Conservation (phyloP, 2,797 vertebrate genomes). For the Bucorvus abyssinicus region DNA sequence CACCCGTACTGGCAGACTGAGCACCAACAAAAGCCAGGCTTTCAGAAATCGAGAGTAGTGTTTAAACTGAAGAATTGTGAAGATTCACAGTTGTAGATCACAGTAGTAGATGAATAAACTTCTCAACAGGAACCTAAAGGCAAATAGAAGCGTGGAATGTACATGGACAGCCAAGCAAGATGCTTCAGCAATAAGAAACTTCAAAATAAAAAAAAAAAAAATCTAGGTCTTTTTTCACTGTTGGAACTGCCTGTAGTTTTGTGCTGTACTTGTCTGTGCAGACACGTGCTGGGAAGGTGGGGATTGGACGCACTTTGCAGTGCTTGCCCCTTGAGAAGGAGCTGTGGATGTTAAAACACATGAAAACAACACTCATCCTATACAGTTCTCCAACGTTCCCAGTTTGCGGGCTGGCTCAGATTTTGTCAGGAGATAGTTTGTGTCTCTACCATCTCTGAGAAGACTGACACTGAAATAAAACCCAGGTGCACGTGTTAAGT, state of each 20-base stretch:
- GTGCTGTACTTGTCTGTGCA: not conserved
- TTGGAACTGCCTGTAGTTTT: not conserved
- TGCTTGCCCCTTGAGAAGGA: not conserved
- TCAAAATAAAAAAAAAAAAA: not conserved
- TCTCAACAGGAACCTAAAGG: not conserved
- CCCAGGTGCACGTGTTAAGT: not conserved
- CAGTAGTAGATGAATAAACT: not conserved
- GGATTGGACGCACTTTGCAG: not conserved
- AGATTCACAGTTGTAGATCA: not conserved
- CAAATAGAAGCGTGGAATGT: not conserved
- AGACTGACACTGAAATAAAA: slow-evolving; percentile 15
- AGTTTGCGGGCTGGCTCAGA: not conserved
- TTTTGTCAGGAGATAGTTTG: not conserved
- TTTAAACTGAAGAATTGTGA: not conserved
- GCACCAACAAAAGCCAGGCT: not conserved
- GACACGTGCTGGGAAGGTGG: not conserved
- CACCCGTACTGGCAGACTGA: not conserved
- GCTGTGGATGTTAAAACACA: not conserved
- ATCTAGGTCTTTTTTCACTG: not conserved
- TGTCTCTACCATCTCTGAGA: not conserved
- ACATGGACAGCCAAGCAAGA: not conserved
- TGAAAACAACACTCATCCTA: not conserved
- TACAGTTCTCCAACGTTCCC: not conserved
- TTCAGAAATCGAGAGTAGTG: not conserved
- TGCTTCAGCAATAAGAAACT: not conserved